Base-by-base conservation (phyloP, 37 sponge, comb jelly and placozoan genomes). In the Axinella damicornis region DNA sequence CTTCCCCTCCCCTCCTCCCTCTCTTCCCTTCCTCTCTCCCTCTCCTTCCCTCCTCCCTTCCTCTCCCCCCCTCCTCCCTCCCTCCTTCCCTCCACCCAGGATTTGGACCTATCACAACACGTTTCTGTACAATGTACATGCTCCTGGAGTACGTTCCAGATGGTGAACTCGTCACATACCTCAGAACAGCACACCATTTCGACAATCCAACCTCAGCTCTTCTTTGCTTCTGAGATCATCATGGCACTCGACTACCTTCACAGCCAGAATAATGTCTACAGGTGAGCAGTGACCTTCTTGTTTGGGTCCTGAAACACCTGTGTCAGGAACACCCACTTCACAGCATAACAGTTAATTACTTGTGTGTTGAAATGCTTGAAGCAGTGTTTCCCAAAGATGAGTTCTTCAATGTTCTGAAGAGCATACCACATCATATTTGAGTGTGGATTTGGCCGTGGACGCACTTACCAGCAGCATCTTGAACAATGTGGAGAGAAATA, bases 101-200 rank as follows among this genome's bases (percentile, higher is more conserved):
- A 33, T 82, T 1, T 90, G 91, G 91, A 89, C 95, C 2, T 89
- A 94, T 68, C 93, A 94, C 69, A 92, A 92, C 71, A 32, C 88
- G 32, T 94, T 94, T 62, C 85, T 97, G 55, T 97, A 94, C n/a
- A n/a, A n/a, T n/a, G n/a, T n/a, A n/a, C 87, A 97, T 97, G 98
- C 86, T 97, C 20, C 65, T 94, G 57, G 98, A 97, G 67, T 97
- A 91, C 58, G 89, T 90, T 2, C 64, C 82, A 30, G 98, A 95
- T 30, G 98, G 98, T n/a, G 98, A 97, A 65, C 89, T 97, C 59
- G 94, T 97, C 85, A 92, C 93, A 24, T 97, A 94, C 62, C 91
- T 97, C 31, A 70, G 98, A 36, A 82, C 95, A 5, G 93, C 91
- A 19, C 89, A 92, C 28, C 28, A 90, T 0, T 97, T 97, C 71